phyloP scores from a whole-genome alignment of 2,113 vertebrate species.

The Rhynchomys soricoides region DNA sequence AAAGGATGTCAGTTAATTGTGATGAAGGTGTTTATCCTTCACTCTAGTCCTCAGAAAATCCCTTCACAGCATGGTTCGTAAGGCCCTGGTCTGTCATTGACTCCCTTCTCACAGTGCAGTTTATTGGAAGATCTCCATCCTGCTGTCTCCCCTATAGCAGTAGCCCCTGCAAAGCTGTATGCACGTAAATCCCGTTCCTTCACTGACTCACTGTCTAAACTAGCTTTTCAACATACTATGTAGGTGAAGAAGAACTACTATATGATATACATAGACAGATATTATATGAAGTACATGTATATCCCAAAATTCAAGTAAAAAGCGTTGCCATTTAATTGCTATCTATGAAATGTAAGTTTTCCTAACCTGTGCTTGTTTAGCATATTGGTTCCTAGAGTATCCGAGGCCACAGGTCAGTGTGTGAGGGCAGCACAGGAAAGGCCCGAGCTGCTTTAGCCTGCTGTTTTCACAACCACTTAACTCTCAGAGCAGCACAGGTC shows the following conservation, averaged over 20 bases:
- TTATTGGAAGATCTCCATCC: rapidly evolving
- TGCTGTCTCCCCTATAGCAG: rapidly evolving
- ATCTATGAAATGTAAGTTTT: background rate
- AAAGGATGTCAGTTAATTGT: rapidly evolving
- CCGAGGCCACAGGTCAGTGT: background rate
- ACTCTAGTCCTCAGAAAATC: background rate
- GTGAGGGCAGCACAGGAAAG: rapidly evolving
- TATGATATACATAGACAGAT: background rate
- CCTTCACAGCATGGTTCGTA: no score
- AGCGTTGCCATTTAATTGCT: background rate
- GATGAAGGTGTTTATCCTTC: rapidly evolving
- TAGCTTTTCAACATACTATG: background rate
- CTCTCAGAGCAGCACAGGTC: rapidly evolving
- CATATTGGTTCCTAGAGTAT: background rate
- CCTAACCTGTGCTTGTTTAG: background rate
- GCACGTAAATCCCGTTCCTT: background rate
- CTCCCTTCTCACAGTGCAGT: no score
- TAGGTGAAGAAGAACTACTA: background rate
- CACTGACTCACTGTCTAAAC: background rate
- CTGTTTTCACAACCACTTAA: background rate
- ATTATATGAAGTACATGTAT: background rate
- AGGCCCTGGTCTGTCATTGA: rapidly evolving
- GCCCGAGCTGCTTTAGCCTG: rapidly evolving
- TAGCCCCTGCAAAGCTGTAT: rapidly evolving
- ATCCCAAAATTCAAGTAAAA: background rate